Evolutionary conservation across 30 jellyfish, hydroid and myxozoan genomes (phyloP), one percentile per base, ranked within the genome.

Genomic region (Clytia hemisphaerica): DNA sequence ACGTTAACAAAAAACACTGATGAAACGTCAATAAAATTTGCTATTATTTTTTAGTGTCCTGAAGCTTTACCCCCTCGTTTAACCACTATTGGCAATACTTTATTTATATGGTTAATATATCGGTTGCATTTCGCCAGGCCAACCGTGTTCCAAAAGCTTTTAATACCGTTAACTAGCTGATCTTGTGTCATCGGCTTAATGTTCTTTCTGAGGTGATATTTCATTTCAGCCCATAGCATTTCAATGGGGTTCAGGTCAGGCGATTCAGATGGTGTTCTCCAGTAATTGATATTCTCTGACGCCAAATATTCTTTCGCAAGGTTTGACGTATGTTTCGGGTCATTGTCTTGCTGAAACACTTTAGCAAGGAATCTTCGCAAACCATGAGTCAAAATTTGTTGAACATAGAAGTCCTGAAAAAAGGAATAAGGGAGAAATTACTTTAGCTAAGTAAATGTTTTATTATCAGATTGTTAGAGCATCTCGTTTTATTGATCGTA

Each of bases 211-310:
- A 50, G 15, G 27, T 7, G 27, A 6, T 50, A 28, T 21, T 50
- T 50, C 27, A 50, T 6, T 21, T 50, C 65, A 14, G 65, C 15
- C 65, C 65, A 50, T 21, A 14, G 22, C 65, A 50, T 50, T 50
- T 50, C 65, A 7, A 50, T 14, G 14, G 65, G 65, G 22, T 50
- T 50, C 65, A 50, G 27, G 65, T 50, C 65, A 7, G 65, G 65
- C 10, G 28, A 9, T 21, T 50, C 65, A 9, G 65, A 15, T 14
- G 65, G 65, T 6, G 65, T 50, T 9, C 28, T 15, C 65, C 65
- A 50, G 22, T 50, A 28, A 50, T 50, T 50, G 27, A 50, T 50
- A 6, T 21, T 21, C 15, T 50, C 22, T 21, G 14, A 15, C 22
- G 15, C 22, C 65, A 50, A 9, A 50, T 9, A 50, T 21, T 50